A percentile compares a stretch with the other conserved stretches of the same genome.
Conservation (phyloP, 2,888 invertebrate genomes). For the Drosophila histrio region DNA sequence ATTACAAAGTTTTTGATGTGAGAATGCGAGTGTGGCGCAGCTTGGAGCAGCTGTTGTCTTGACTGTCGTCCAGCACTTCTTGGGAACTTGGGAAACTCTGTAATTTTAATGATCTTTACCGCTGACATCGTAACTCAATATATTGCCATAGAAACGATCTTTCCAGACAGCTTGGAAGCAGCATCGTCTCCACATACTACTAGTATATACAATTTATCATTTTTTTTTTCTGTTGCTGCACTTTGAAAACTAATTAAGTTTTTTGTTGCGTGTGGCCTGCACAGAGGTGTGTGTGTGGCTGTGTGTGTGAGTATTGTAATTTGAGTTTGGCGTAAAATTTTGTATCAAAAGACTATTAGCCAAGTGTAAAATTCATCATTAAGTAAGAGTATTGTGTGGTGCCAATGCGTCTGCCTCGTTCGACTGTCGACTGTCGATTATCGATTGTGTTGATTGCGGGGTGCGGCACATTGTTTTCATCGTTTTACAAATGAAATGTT, state of each 20-base stretch:
- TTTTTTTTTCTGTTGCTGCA: constrained; percentile 48
- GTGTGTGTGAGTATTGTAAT: constrained; percentile 60
- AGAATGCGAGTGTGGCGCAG: constrained; percentile 8
- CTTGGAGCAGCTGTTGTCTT: constrained; percentile 36
- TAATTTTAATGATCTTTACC: constrained; percentile 73
- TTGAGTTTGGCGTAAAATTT: constrained; percentile 72
- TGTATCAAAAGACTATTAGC: constrained; percentile 78
- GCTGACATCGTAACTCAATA: constrained; percentile 66
- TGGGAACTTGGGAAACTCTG: constrained; percentile 63
- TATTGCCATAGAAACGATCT: constrained; percentile 55
- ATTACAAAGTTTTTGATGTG: constrained; percentile 63
- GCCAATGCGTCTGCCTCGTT: constrained; percentile 63
- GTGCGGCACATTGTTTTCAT: constrained; percentile 45
- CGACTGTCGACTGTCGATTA: constrained; percentile 24
- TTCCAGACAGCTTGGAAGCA: constrained; percentile 75
- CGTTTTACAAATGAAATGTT: constrained; percentile 50
- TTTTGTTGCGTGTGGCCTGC: constrained; percentile 63
- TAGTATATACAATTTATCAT: constrained; percentile 49
- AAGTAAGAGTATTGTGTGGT: constrained; percentile 46
- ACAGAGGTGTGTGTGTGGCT: constrained; percentile 32
- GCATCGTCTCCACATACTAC: constrained; percentile 35
- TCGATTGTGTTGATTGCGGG: constrained; percentile 25
- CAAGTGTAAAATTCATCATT: constrained; percentile 68
- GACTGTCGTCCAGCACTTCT: constrained; percentile 19
- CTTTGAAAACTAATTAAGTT: constrained; percentile 76